Percentiles rank a stretch among this genome's conserved stretches.
These are phyloP conservation scores for Nephrocerus scutellatus DNA, from an alignment of 2,888 invertebrate genomes.

Conservation along the genomic window DNA sequence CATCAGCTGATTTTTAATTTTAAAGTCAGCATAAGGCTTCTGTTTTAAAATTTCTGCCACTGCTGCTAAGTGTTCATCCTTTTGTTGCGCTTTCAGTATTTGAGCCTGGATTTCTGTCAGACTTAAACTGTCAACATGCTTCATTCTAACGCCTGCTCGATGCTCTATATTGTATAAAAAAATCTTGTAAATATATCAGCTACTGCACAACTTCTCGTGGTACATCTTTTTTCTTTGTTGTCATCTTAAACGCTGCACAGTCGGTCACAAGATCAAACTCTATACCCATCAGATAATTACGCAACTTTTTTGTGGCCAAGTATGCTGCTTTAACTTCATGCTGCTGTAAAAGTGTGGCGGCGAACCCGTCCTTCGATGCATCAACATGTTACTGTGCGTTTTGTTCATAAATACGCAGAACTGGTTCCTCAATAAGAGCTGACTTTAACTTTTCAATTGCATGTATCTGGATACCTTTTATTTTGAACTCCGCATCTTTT, in stretches of 20 bases:
- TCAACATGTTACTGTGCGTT: no score
- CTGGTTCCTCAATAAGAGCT: no score
- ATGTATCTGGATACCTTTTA: no score
- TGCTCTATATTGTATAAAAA: constrained; percentile 23
- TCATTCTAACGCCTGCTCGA: constrained; percentile 15
- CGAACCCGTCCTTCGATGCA: no score
- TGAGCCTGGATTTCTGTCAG: constrained; percentile 8
- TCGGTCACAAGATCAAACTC: constrained; percentile 22
- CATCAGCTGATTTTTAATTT: constrained; percentile 11
- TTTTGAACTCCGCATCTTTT: no score
- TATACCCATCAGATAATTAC: constrained; percentile 24
- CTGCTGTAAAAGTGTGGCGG: no score
- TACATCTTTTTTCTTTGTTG: constrained; percentile 20
- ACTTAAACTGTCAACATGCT: constrained; percentile 20
- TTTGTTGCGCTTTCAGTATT: constrained; percentile 16
- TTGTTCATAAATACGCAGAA: no score
- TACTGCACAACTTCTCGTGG: constrained; percentile 18
- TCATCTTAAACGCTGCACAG: constrained; percentile 22
- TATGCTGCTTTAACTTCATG: constrained; percentile 24
- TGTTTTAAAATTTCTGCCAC: constrained; percentile 13
- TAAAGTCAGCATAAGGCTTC: constrained; percentile 10
- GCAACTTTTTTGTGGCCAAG: constrained; percentile 25
- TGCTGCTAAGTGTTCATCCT: constrained; percentile 13
- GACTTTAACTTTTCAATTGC: no score
- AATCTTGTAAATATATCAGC: constrained; percentile 22